Conservation (phyloP, 2,113 vertebrate species). For the Pelecanoides urinatrix region DNA sequence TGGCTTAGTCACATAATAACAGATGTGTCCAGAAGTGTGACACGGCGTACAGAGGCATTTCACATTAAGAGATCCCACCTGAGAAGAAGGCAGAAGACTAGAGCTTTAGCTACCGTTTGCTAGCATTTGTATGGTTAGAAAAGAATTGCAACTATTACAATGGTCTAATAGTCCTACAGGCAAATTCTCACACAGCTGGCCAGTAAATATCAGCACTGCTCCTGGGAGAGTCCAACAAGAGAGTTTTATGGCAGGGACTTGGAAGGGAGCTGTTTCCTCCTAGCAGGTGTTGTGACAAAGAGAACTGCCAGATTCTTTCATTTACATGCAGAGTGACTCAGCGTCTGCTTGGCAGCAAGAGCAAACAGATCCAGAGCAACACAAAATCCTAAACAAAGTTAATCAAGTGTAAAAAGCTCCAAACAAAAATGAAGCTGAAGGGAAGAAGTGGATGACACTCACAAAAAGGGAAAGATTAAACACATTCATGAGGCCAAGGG, state of each 20-base stretch:
- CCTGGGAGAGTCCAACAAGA: neutral
- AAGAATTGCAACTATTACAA: neutral
- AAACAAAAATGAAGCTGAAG: neutral
- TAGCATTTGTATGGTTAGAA: neutral
- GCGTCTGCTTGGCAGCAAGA: neutral
- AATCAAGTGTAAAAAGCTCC: neutral
- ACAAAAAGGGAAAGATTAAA: neutral
- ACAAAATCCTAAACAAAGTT: neutral
- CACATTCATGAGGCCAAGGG: neutral
- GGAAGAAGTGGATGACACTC: neutral
- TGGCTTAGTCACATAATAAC: constrained; percentile 93
- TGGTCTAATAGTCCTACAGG: neutral
- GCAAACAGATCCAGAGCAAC: neutral
- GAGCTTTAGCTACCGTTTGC: constrained; percentile 22
- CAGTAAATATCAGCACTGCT: neutral
- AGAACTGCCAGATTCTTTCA: neutral
- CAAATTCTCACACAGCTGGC: neutral
- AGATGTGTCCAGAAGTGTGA: constrained; percentile 97
- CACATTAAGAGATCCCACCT: constrained; percentile 91
- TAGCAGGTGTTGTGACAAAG: constrained; percentile 14
- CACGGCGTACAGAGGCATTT: constrained; percentile 95
- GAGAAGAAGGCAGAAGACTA: neutral
- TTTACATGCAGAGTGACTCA: neutral
- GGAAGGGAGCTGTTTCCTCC: neutral
- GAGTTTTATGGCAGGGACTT: neutral